phyloP scores from a whole-genome alignment of 2,113 vertebrate species.

The Tonatia bakeri region DNA sequence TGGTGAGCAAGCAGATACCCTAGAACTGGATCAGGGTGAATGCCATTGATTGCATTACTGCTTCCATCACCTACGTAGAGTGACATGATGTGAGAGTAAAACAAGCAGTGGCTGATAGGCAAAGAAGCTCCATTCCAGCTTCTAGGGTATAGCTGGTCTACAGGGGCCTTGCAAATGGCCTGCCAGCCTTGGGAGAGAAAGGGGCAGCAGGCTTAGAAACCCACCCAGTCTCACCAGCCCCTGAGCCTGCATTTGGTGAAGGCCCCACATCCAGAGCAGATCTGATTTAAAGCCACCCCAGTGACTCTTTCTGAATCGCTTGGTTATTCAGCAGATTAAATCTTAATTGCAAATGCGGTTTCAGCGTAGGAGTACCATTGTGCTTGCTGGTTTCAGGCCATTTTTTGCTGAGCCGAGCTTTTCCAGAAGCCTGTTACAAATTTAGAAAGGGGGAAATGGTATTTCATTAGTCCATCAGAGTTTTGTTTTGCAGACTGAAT shows the following conservation, averaged over 20 bases:
- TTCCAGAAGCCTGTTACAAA: slow-evolving; percentile 55
- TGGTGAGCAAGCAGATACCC: neutral
- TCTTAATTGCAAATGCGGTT: slow-evolving; percentile 67
- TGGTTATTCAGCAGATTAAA: slow-evolving; percentile 68
- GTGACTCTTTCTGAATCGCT: slow-evolving; percentile 43
- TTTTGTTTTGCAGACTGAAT: slow-evolving; percentile 64
- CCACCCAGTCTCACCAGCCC: neutral
- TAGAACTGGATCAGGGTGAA: neutral
- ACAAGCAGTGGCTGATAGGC: neutral
- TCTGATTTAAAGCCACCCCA: neutral
- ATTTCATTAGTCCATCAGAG: slow-evolving; percentile 52
- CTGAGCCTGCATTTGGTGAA: neutral
- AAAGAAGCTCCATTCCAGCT: slow-evolving; percentile 41
- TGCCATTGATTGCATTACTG: slow-evolving; percentile 3
- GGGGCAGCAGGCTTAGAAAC: neutral
- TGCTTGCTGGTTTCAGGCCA: slow-evolving; percentile 54
- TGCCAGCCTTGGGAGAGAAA: neutral
- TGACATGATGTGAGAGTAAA: slow-evolving; percentile 16
- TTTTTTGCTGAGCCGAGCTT: slow-evolving; percentile 53
- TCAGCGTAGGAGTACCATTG: slow-evolving; percentile 42
- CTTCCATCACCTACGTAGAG: neutral
- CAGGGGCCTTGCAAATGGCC: neutral
- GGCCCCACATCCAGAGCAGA: neutral
- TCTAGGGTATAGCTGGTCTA: neutral
- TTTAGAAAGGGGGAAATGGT: slow-evolving; percentile 59